Evolutionary conservation across 2,888 invertebrate genomes (phyloP).

Genomic region (Petrolisthes manimaculis): DNA sequence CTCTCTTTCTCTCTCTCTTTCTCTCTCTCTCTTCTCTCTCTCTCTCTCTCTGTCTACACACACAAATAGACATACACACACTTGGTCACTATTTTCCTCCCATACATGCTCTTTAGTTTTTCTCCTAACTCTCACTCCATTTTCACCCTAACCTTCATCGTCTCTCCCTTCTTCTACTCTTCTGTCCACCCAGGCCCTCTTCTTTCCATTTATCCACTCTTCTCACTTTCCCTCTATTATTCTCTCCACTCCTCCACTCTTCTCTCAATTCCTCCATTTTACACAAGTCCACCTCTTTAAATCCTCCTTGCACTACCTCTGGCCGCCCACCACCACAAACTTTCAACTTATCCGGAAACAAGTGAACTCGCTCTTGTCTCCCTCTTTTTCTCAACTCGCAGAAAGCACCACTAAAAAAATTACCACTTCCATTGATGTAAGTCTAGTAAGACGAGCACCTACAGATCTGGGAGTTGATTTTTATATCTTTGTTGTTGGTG

Average conservation of each 20-base stretch:
- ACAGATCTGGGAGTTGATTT: no score
- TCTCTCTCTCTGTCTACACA: no score
- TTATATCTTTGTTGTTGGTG: no score
- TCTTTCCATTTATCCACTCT: constrained; percentile 4
- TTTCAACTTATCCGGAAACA: constrained; percentile 18
- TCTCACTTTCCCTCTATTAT: background rate
- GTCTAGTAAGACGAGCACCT: no score
- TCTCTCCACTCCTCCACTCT: constrained; percentile 17
- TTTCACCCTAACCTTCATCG: background rate
- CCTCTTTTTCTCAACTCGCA: background rate
- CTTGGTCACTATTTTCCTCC: background rate
- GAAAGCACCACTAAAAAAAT: no score
- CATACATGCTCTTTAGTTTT: background rate
- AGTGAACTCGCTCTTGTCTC: constrained; percentile 9
- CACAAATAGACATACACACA: no score
- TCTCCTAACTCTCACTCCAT: background rate
- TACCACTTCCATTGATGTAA: no score
- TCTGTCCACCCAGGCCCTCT: background rate
- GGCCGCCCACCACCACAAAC: background rate
- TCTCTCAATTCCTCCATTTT: background rate
- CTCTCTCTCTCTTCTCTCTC: background rate
- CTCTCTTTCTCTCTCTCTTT: background rate
- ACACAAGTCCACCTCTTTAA: background rate
- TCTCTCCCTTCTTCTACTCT: background rate
- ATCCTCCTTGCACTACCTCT: background rate